Conservation (phyloP, 2,888 invertebrate genomes). For the Drosophila sordidula region DNA sequence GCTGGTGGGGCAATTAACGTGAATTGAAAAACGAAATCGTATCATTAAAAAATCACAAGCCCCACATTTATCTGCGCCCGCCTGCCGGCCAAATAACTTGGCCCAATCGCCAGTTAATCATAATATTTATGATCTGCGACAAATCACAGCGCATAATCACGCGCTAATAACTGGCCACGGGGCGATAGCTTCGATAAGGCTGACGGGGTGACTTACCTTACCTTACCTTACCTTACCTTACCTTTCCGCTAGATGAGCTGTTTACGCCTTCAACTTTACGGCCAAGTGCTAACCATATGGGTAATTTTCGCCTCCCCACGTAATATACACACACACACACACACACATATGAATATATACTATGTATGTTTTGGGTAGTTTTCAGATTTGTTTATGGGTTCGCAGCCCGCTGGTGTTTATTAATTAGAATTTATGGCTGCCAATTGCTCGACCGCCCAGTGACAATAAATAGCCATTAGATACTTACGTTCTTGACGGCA, state of each 20-base stretch:
- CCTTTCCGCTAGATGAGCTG: conserved; percentile 28
- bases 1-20: conserved; percentile 3
- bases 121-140: conserved; percentile 59
- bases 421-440: conserved; percentile 70
- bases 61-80: conserved; percentile 11
- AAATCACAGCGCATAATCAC: conserved; percentile 66
- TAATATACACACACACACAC: neutral
- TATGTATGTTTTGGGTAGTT: conserved; percentile 6
- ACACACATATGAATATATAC: neutral
- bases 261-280: conserved; percentile 18
- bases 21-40: conserved; percentile 21
- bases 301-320: conserved; percentile 5
- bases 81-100: conserved; percentile 22
- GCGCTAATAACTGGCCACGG: conserved; percentile 58
- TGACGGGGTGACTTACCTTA: neutral
- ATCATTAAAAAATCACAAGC: conserved; percentile 26
- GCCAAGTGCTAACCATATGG: conserved; percentile 25
- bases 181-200: conserved; percentile 7
- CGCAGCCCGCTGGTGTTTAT: conserved; percentile 51
- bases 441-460: conserved; percentile 50
- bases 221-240: neutral
- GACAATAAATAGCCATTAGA: conserved; percentile 71
- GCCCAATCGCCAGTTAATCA: conserved; percentile 40
- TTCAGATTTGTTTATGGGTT: conserved; percentile 45
- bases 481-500: conserved; percentile 41